A percentile compares a stretch with the other conserved stretches of the same genome.
Evolutionary conservation across 2,888 invertebrate genomes (phyloP).

Genomic region (Magallana nippona): DNA sequence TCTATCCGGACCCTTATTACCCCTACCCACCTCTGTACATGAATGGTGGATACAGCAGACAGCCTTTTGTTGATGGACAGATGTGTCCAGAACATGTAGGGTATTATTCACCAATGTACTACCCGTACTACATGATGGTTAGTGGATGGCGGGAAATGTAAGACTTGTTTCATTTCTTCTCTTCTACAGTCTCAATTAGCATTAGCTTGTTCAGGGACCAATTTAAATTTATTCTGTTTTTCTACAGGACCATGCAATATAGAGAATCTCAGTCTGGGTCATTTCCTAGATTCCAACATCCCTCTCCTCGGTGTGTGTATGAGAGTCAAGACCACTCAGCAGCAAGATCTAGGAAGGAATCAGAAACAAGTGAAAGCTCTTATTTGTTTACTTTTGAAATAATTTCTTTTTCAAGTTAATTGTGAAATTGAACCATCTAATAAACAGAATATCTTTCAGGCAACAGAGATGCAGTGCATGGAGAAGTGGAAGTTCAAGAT

Average conservation of each 20-base stretch:
- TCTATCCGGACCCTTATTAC: not conserved
- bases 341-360: not conserved
- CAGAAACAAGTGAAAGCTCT: not conserved
- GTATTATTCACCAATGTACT: not conserved
- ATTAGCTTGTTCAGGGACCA: too few relatives aligned
- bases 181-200: too few relatives aligned
- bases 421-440: not conserved
- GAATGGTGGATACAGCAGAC: slow-evolving; percentile 13
- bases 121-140: slow-evolving; percentile 3
- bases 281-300: not conserved
- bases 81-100: not conserved
- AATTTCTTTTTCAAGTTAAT: too few relatives aligned
- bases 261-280: not conserved
- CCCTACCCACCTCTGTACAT: not conserved
- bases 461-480: not conserved
- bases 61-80: not conserved
- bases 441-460: not conserved
- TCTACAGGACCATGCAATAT: not conserved
- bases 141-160: slow-evolving; percentile 7
- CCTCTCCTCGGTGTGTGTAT: not conserved
- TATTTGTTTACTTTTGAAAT: too few relatives aligned
- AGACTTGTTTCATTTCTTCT: not conserved
- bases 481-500: not conserved
- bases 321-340: not conserved
- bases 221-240: not conserved